Evolutionary conservation across 2,888 invertebrate genomes (phyloP).

Genomic region (Calliscelio sp.): DNA sequence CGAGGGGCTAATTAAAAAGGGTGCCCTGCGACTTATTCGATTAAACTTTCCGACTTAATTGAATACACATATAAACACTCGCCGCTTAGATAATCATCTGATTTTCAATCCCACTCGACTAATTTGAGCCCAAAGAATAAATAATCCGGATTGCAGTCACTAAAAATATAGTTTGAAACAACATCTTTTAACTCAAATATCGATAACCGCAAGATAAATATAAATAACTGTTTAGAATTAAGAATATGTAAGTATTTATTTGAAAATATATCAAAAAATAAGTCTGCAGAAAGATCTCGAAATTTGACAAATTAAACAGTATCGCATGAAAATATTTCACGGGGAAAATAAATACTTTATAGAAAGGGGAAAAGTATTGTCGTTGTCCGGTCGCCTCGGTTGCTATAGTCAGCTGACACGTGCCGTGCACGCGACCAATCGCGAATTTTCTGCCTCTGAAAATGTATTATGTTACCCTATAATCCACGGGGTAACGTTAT

Average conservation of each 20-base stretch:
- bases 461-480: slow-evolving; percentile 74
- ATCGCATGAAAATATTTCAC: slow-evolving; percentile 56
- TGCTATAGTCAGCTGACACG: slow-evolving; percentile 74
- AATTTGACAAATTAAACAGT: slow-evolving; percentile 43
- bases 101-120: slow-evolving; percentile 60
- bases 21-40: slow-evolving; percentile 80
- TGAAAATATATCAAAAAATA: too few relatives aligned
- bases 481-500: slow-evolving; percentile 70
- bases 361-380: slow-evolving; percentile 49
- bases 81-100: slow-evolving; percentile 67
- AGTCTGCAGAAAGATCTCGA: slow-evolving; percentile 28
- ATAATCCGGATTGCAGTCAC: neutral
- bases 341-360: slow-evolving; percentile 58
- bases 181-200: too few relatives aligned
- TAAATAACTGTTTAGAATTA: neutral
- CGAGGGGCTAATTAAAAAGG: slow-evolving; percentile 83
- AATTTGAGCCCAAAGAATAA: slow-evolving; percentile 37
- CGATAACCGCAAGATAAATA: too few relatives aligned
- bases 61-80: slow-evolving; percentile 65
- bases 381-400: slow-evolving; percentile 63
- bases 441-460: slow-evolving; percentile 78
- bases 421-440: slow-evolving; percentile 78
- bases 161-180: too few relatives aligned
- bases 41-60: slow-evolving; percentile 76
- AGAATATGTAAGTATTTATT: neutral